Conservation (phyloP, 2,797 vertebrate genomes). For the Rhinophrynus dorsalis region DNA sequence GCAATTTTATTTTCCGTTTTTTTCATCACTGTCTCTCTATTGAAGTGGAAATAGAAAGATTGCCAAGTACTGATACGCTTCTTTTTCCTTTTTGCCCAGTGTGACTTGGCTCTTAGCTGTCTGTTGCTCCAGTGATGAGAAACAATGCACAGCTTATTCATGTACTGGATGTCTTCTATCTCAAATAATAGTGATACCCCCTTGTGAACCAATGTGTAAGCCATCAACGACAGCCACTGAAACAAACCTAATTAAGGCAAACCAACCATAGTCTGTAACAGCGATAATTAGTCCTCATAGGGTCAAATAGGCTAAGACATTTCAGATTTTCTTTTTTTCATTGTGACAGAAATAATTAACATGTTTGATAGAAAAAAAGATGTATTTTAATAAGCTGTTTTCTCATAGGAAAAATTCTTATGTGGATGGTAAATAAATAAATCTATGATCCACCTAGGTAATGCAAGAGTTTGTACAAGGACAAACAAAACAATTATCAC, state of each 20-base stretch:
- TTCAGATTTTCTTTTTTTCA: slow-evolving; percentile 30
- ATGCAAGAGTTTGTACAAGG: slow-evolving; percentile 4
- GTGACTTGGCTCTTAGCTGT: slow-evolving; percentile 58
- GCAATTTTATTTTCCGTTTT: slow-evolving; percentile 50
- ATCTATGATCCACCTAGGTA: slow-evolving; percentile 10
- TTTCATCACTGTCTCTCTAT: slow-evolving; percentile 60
- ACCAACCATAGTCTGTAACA: slow-evolving; percentile 53
- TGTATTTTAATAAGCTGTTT: slow-evolving; percentile 23
- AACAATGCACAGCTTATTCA: slow-evolving; percentile 60
- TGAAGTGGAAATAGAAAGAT: slow-evolving; percentile 61
- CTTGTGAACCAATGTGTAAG: slow-evolving; percentile 54
- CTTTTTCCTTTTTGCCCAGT: slow-evolving; percentile 62
- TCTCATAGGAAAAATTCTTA: background rate
- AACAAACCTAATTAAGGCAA: slow-evolving; percentile 60
- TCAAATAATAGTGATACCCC: slow-evolving; percentile 57
- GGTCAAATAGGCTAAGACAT: slow-evolving; percentile 26
- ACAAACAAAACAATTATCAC: slow-evolving; percentile 3
- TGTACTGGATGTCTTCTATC: slow-evolving; percentile 58
- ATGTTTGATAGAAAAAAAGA: slow-evolving; percentile 24
- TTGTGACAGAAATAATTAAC: slow-evolving; percentile 36
- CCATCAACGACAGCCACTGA: slow-evolving; percentile 56
- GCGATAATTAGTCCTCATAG: slow-evolving; percentile 55
- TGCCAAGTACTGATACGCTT: slow-evolving; percentile 59
- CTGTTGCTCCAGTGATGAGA: slow-evolving; percentile 59
- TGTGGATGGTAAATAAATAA: slow-evolving; percentile 6